Conservation (phyloP, 2,797 vertebrate genomes). For the Typhlichthys eigenmanni region DNA sequence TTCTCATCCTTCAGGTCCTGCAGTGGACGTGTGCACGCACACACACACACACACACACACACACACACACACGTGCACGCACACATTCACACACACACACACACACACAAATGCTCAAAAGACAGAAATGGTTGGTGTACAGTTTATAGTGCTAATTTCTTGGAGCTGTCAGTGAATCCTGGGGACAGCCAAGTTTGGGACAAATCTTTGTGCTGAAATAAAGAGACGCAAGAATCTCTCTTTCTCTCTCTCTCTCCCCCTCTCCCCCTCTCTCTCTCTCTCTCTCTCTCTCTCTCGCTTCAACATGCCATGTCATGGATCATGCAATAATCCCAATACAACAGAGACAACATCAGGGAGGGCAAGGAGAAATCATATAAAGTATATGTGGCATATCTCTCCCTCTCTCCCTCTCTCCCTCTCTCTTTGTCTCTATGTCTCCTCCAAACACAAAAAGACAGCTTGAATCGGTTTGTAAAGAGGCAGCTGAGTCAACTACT, state of each 20-base stretch:
- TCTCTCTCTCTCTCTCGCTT: too few relatives aligned
- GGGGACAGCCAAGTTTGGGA: constrained; percentile 16
- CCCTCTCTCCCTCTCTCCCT: not conserved
- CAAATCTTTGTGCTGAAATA: constrained; percentile 34
- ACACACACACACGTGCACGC: not conserved
- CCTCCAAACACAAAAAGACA: constrained; percentile 36
- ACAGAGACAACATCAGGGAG: constrained; percentile 24
- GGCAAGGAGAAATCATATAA: constrained; percentile 6
- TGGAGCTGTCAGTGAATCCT: constrained; percentile 14
- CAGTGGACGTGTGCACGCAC: constrained; percentile 9
- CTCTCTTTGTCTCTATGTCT: not conserved
- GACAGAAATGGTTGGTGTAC: constrained; percentile 34
- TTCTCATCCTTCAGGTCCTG: constrained; percentile 99
- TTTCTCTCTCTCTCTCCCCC: too few relatives aligned
- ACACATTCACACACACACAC: constrained; percentile 10
- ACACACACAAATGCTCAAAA: constrained; percentile 20
- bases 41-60: not conserved
- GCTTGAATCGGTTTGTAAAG: constrained; percentile 25
- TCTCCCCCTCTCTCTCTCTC: too few relatives aligned
- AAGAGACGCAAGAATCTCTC: constrained; percentile 8
- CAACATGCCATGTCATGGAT: too few relatives aligned
- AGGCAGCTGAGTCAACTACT: constrained; percentile 59
- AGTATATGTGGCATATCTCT: constrained; percentile 3
- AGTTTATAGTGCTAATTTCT: constrained; percentile 23
- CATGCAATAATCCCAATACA: constrained; percentile 8